Evolutionary conservation across 2,888 invertebrate genomes (phyloP).

Genomic region (Parnassius mnemosyne): DNA sequence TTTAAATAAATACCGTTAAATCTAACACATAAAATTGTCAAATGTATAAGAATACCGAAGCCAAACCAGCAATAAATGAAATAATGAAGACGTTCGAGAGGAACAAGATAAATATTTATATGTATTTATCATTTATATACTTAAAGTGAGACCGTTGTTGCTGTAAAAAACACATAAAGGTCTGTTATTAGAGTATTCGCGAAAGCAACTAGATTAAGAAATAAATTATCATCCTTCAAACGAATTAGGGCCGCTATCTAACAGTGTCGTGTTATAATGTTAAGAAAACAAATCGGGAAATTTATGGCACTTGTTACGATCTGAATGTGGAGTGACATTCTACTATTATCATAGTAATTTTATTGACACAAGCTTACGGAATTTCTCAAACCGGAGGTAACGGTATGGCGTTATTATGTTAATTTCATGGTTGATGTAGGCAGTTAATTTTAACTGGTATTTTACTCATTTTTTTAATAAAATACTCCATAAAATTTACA

Average conservation of each 20-base stretch:
- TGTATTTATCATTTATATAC: conserved; percentile 19
- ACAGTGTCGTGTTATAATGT: conserved; percentile 32
- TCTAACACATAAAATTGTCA: conserved; percentile 16
- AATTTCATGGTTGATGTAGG: conserved; percentile 2
- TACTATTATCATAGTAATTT: conserved; percentile 55
- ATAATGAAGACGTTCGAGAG: conserved; percentile 15
- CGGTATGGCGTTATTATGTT: conserved; percentile 12
- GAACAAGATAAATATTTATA: conserved; percentile 23
- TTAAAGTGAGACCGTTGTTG: conserved; percentile 18
- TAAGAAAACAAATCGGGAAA: conserved; percentile 34
- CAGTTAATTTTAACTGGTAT: conserved; percentile 5
- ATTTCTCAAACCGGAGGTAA: conserved; percentile 18
- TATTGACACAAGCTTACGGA: conserved; percentile 32
- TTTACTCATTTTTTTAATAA: no score
- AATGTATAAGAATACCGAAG: conserved; percentile 10
- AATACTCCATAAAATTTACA: no score
- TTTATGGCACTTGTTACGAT: conserved; percentile 37
- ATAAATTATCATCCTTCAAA: conserved; percentile 23
- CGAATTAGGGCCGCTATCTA: conserved; percentile 24
- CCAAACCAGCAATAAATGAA: conserved; percentile 21
- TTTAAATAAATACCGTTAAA: conserved; percentile 20
- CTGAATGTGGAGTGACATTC: conserved; percentile 46
- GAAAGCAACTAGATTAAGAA: conserved; percentile 23
- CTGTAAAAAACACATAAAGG: conserved; percentile 15
- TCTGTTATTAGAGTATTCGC: conserved; percentile 20